These are phyloP conservation scores for Drosophila kurseongensis DNA, from an alignment of 1,140 invertebrate species.

Conservation along the genomic window DNA sequence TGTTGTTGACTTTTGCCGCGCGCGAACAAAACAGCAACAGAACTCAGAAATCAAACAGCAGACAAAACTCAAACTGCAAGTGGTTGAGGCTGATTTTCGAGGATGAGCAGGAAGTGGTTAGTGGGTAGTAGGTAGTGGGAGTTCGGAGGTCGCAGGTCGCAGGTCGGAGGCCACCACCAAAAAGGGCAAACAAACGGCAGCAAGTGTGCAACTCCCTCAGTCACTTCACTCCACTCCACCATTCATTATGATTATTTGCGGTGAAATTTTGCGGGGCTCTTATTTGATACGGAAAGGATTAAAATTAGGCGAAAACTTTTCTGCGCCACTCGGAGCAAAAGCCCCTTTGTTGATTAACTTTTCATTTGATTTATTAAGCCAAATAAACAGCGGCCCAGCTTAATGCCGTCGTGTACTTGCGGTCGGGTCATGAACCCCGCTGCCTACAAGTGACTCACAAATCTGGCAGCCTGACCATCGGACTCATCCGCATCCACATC, in stretches of 20 bases:
- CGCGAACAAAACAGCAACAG: constrained; percentile 78
- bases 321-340: constrained; percentile 33
- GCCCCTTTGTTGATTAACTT: constrained; percentile 78
- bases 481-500: constrained; percentile 18
- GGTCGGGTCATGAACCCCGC: constrained; percentile 64
- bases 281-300: constrained; percentile 83
- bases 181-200: constrained; percentile 44
- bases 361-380: constrained; percentile 79
- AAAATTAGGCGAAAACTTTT: constrained; percentile 80
- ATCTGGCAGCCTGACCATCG: constrained; percentile 25
- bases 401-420: constrained; percentile 41
- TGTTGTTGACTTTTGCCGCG: constrained; percentile 82
- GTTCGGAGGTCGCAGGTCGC: constrained; percentile 2
- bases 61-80: constrained; percentile 70
- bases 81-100: constrained; percentile 49
- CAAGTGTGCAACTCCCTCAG: constrained; percentile 10
- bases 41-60: constrained; percentile 50
- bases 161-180: constrained; percentile 35
- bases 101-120: constrained; percentile 5
- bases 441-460: constrained; percentile 26
- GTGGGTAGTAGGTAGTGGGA: constrained; percentile 5
- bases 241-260: constrained; percentile 84
- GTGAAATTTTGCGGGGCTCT: constrained; percentile 76
- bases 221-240: constrained; percentile 10
- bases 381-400: constrained; percentile 61